Percentiles rank a stretch among this genome's conserved stretches.
Conservation (phyloP, 2,113 vertebrate genomes). For the Centropristis striata region DNA sequence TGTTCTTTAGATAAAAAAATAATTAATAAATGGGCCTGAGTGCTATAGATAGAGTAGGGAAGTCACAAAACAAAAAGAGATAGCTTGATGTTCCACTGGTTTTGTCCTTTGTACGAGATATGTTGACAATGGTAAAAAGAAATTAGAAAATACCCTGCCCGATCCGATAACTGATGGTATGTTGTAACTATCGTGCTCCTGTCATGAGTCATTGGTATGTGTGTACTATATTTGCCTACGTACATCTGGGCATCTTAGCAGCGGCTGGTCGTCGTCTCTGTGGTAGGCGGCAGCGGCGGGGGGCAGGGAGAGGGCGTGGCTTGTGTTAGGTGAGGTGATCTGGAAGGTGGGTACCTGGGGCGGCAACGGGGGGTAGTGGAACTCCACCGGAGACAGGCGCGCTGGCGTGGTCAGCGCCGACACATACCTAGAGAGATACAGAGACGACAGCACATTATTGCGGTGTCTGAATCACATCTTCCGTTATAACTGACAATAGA, state of each 20-base stretch:
- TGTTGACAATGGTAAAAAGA: neutral
- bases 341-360: constrained; percentile 97
- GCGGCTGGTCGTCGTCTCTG: constrained; percentile 93
- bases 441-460: neutral
- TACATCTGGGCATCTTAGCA: constrained; percentile 88
- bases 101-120: neutral
- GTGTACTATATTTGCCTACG: constrained; percentile 15
- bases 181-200: neutral
- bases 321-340: constrained; percentile 95
- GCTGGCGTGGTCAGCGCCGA: constrained; percentile 97
- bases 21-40: neutral
- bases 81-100: neutral
- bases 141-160: neutral
- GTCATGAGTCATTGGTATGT: neutral
- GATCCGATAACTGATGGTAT: neutral
- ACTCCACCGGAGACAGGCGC: constrained; percentile 95
- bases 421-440: constrained; percentile 90
- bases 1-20: too few relatives aligned
- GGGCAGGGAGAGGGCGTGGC: constrained; percentile 92
- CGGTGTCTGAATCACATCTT: neutral
- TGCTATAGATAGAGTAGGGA: too few relatives aligned
- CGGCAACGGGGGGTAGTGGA: constrained; percentile 93
- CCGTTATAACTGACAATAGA: too few relatives aligned
- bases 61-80: neutral
- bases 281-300: constrained; percentile 91